Conservation (phyloP, 2,797 vertebrate genomes). For the Columba guinea region DNA sequence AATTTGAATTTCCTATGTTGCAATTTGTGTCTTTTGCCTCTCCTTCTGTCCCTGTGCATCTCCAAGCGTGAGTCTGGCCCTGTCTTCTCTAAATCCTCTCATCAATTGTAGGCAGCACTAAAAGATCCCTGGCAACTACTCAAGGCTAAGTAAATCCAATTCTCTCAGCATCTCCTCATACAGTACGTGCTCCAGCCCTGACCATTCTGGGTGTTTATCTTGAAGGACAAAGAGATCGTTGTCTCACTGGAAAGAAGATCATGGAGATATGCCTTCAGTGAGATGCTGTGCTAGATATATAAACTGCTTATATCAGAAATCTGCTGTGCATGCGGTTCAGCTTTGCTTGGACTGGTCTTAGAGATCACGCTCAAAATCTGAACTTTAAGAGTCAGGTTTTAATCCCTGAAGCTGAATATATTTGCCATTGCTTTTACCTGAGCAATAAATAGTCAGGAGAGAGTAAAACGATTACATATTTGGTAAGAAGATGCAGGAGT, state of each 20-base stretch:
- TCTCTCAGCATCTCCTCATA: neutral
- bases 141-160: neutral
- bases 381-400: neutral
- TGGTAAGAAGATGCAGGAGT: neutral
- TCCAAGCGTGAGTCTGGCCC: neutral
- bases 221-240: neutral
- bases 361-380: neutral
- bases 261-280: neutral
- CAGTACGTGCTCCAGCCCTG: accelerated
- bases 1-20: neutral
- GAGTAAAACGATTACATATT: neutral
- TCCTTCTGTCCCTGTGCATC: neutral
- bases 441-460: neutral
- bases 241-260: neutral
- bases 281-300: neutral
- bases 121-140: neutral
- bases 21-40: neutral
- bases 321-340: neutral
- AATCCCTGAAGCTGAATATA: neutral
- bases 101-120: neutral
- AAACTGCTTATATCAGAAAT: neutral
- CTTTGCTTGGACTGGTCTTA: neutral
- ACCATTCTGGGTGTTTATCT: neutral
- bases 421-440: neutral
- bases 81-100: neutral